Percentiles rank a stretch among this genome's conserved stretches.
phyloP scores from a whole-genome alignment of 37 sponge, comb jelly and placozoan species.

The Halisarca cf. caerulea region DNA sequence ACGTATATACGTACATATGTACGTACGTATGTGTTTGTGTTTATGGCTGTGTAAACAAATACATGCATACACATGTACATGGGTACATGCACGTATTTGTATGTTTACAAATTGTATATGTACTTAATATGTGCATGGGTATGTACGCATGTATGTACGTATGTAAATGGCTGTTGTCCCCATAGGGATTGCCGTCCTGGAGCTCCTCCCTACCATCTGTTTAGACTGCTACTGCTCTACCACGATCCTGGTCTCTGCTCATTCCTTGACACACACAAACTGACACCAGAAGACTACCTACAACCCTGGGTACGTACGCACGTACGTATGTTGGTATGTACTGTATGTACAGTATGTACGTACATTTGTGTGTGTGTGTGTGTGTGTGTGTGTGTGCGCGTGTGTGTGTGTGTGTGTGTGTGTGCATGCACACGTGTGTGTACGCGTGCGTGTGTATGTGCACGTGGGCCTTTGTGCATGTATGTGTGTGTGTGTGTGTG shows the following conservation, averaged over 20 bases:
- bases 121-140: not conserved
- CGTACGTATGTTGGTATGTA: not conserved
- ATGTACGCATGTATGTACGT: not conserved
- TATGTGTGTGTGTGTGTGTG: too few species aligned
- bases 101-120: not conserved
- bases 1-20: not conserved
- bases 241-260: slow-evolving; percentile 96
- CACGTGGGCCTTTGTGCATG: too few species aligned
- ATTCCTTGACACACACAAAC: slow-evolving; percentile 88
- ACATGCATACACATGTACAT: not conserved
- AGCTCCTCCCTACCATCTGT: slow-evolving; percentile 88
- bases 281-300: slow-evolving; percentile 79
- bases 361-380: not conserved
- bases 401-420: not conserved
- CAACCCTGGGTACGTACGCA: slow-evolving; percentile 73
- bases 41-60: too few species aligned
- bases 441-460: too few species aligned
- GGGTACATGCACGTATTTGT: not conserved
- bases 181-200: slow-evolving; percentile 82
- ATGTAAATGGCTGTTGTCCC: not conserved
- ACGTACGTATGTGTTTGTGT: too few species aligned
- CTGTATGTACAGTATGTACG: too few species aligned
- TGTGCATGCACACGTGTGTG: not conserved
- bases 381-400: not conserved
- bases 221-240: slow-evolving; percentile 91